Base-by-base conservation (phyloP, 2,888 invertebrate genomes). In the Tetanocera ferruginea region DNA sequence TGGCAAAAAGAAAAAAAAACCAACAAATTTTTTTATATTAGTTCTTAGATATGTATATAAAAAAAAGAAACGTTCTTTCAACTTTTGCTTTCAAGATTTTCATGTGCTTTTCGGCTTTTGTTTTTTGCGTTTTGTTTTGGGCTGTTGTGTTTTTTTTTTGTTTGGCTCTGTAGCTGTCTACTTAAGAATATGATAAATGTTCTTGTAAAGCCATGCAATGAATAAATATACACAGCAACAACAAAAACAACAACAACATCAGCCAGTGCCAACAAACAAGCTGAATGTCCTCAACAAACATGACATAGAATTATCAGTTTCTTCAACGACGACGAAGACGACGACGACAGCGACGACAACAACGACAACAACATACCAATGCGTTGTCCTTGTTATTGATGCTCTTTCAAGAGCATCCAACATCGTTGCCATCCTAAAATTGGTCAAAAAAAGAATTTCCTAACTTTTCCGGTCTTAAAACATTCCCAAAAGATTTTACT, bases 141-240 rank as follows among this genome's bases (percentile, higher is more conserved):
- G 37, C 4, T 25, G 5, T 19, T 60, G 52, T 52, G 17, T 28
- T 60, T 60, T 23, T 60, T 4, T 9, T 60, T 28, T 9, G 2
- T 25, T 25, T 23, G 52, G 14, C 17, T 25, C 57, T 71, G 19
- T 17, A 52, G n/a, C 19, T 71, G 72, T 72, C 72, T 72, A 57
- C 37, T 72, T 72, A 72, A 23, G 60, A 34, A 37, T 34, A 60
- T 60, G 72, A 72, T 60, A 72, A 72, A 72, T 72, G 72, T 57
- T 37, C 57, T 60, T 72, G 72, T 72, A 60, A 72, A 37, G 60
- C 57, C 37, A 57, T 52, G 72, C 5, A 72, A 57, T 55, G 72
- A 57, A 72, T 57, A 72, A 72, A 37, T 57, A 60, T 37, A 72
- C 23, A 55, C 19, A 72, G 11, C 34, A 72, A 28, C 57, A 31